Conservation (phyloP, 2,888 invertebrate genomes). For the Plutella xylostella region DNA sequence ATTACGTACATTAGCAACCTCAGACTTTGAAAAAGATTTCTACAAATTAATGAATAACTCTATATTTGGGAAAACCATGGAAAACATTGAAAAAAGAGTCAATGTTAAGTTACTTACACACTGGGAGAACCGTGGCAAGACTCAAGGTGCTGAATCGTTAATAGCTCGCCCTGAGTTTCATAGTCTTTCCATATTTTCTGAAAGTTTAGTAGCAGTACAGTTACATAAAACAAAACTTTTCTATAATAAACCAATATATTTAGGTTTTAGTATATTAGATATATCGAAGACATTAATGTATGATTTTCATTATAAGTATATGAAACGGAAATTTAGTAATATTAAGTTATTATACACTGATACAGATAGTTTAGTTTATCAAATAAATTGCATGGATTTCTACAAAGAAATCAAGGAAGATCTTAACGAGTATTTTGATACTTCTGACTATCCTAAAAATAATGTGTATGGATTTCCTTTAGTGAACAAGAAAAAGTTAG, state of each 20-base stretch:
- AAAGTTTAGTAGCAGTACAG: conserved; percentile 27
- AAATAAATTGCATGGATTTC: conserved; percentile 19
- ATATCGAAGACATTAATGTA: conserved; percentile 20
- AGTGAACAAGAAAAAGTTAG: conserved; percentile 24
- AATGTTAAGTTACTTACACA: conserved; percentile 28
- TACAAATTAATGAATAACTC: conserved; percentile 39
- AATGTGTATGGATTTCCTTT: conserved; percentile 23
- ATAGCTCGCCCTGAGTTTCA: conserved; percentile 28
- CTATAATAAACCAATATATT: conserved; percentile 20
- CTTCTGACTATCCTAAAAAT: conserved; percentile 24
- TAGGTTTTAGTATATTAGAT: conserved; percentile 19
- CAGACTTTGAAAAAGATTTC: conserved; percentile 35
- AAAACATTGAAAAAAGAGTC: conserved; percentile 28
- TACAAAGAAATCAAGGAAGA: conserved; percentile 21
- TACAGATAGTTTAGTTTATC: conserved; percentile 23
- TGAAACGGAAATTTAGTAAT: conserved; percentile 15
- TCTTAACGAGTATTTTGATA: conserved; percentile 18
- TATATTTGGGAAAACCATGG: conserved; percentile 34
- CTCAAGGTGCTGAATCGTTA: conserved; percentile 20
- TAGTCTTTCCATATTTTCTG: conserved; percentile 25
- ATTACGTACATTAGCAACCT: conserved; percentile 23
- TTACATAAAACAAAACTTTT: conserved; percentile 15
- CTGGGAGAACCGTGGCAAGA: conserved; percentile 25
- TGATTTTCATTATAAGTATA: conserved; percentile 20
- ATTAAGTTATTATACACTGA: conserved; percentile 20